Evolutionary conservation across 2,797 vertebrate species (phyloP).

Genomic region (Garrulus glandarius): DNA sequence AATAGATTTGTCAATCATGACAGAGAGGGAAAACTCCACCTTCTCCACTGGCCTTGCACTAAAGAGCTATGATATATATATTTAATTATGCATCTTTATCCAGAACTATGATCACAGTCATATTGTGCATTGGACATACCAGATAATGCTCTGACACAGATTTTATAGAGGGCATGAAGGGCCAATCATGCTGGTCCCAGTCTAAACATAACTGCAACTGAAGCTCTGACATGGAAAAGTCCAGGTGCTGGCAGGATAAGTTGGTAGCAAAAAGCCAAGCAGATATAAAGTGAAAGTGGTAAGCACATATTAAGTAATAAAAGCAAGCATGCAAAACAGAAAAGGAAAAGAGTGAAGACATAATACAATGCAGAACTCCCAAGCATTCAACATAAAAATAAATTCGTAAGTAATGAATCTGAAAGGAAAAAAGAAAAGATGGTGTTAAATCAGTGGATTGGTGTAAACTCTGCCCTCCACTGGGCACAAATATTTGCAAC

Average conservation of each 20-base stretch:
- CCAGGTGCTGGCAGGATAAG: constrained; percentile 79
- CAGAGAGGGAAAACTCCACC: not conserved
- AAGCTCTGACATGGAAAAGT: constrained; percentile 85
- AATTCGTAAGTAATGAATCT: not conserved
- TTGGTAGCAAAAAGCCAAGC: constrained; percentile 52
- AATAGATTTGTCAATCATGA: not conserved
- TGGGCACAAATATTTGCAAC: not conserved
- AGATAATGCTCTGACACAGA: constrained; percentile 85
- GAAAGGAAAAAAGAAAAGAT: constrained; percentile 20
- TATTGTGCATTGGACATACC: constrained; percentile 81
- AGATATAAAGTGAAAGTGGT: constrained; percentile 20
- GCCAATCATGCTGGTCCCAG: constrained; percentile 89
- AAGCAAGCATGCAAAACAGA: constrained; percentile 60
- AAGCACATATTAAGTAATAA: constrained; percentile 24
- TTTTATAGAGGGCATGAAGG: constrained; percentile 87
- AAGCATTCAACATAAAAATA: constrained; percentile 23
- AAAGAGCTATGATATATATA: not conserved
- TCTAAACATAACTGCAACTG: constrained; percentile 89
- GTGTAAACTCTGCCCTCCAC: not conserved
- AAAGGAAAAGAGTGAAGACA: constrained; percentile 40
- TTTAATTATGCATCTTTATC: constrained; percentile 24
- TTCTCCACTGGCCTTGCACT: not conserved
- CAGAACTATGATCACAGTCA: not conserved
- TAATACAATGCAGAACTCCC: not conserved
- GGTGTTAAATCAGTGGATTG: not conserved